Evolutionary conservation across 2,888 invertebrate species (phyloP).

Genomic region (Homarus gammarus): DNA sequence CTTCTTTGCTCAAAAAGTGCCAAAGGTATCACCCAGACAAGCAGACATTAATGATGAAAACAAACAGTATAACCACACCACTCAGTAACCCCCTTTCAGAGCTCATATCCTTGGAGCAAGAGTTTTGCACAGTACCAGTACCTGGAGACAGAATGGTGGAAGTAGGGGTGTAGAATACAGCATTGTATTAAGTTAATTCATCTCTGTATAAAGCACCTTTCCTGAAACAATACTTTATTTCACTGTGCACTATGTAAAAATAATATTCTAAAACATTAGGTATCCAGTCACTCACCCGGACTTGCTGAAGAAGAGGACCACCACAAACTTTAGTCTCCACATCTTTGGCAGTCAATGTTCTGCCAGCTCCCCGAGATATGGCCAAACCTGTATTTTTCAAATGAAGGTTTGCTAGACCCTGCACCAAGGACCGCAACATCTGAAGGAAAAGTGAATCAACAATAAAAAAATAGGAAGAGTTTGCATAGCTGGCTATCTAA

Average conservation of each 20-base stretch:
- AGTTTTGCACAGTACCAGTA: background rate
- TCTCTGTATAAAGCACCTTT: background rate
- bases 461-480: background rate
- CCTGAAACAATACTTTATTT: background rate
- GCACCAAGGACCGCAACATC: constrained; percentile 51
- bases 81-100: too few species aligned
- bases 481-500: too few species aligned
- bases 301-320: constrained; percentile 30
- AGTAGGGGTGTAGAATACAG: background rate
- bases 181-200: background rate
- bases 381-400: background rate
- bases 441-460: background rate
- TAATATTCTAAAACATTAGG: background rate
- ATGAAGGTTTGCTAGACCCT: constrained; percentile 30
- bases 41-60: too few species aligned
- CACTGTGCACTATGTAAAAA: background rate
- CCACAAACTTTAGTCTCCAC: background rate
- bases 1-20: too few species aligned
- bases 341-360: background rate
- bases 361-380: background rate
- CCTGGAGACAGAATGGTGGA: background rate
- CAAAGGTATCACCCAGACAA: too few species aligned
- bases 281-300: constrained; percentile 27
- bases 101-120: background rate
- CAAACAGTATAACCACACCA: too few species aligned